Evolutionary conservation across 2,888 invertebrate genomes (phyloP).

Genomic region (Chironomus tentans): DNA sequence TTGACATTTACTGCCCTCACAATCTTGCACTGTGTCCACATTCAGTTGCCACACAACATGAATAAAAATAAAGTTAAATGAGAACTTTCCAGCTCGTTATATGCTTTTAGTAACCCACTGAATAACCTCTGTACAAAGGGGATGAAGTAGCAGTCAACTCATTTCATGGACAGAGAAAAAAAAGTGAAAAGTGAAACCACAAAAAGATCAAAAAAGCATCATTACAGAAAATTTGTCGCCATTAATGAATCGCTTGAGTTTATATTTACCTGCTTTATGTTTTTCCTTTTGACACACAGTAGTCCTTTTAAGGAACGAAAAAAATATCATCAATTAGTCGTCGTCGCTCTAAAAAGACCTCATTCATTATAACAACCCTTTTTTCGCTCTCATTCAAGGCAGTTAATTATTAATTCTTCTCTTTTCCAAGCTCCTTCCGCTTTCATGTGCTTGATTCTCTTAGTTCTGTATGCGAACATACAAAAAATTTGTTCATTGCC

Average conservation of each 20-base stretch:
- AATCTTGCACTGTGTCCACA: background rate
- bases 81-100: too few relatives aligned
- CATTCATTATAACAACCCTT: background rate
- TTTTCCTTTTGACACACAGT: background rate
- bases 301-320: background rate
- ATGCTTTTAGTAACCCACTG: too few relatives aligned
- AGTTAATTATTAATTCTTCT: background rate
- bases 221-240: constrained; percentile 13
- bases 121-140: too few relatives aligned
- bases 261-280: background rate
- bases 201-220: constrained; percentile 1
- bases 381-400: background rate
- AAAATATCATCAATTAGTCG: background rate
- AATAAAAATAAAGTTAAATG: background rate
- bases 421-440: background rate
- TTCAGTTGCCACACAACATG: background rate
- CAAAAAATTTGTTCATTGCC: too few relatives aligned
- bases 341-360: background rate
- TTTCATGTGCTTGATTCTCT: too few relatives aligned
- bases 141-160: too few relatives aligned
- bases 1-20: too few relatives aligned
- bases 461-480: too few relatives aligned
- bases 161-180: too few relatives aligned
- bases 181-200: background rate
- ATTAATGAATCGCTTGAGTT: constrained; percentile 2